Evolutionary conservation across 2,113 vertebrate genomes (phyloP).

Genomic region (Pluvialis apricaria): DNA sequence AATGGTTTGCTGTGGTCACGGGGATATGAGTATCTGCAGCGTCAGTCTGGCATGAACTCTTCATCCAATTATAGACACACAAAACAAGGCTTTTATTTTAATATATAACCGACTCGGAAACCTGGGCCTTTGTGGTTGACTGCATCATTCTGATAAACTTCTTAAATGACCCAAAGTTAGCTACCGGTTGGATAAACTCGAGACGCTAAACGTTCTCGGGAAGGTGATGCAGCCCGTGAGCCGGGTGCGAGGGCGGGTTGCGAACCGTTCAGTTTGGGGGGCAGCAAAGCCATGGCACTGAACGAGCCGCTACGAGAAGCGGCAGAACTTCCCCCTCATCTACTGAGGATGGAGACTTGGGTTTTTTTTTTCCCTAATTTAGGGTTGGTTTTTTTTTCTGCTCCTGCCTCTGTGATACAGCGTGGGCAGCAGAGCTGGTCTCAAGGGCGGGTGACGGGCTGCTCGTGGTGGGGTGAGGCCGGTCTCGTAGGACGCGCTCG

Average conservation of each 20-base stretch:
- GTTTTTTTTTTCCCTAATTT: not conserved
- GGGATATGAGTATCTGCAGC: not conserved
- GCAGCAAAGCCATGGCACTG: not conserved
- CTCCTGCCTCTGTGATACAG: not conserved
- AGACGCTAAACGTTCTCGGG: not conserved
- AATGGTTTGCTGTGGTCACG: not conserved
- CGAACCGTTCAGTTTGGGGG: not conserved
- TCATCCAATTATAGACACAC: not conserved
- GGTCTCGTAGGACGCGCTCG: fast-evolving
- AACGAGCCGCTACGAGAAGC: not conserved
- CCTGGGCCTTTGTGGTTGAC: not conserved
- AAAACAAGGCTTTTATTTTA: not conserved
- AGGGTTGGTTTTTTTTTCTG: not conserved
- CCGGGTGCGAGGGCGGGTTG: not conserved
- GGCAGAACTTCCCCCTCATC: not conserved
- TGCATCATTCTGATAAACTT: not conserved
- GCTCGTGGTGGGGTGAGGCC: not conserved
- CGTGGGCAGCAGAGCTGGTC: not conserved
- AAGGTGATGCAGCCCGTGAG: not conserved
- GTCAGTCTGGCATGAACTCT: not conserved
- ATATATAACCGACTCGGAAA: not conserved
- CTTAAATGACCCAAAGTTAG: not conserved
- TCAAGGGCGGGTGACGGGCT: not conserved
- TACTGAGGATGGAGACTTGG: not conserved
- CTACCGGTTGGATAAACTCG: fast-evolving